Evolutionary conservation across 2,113 vertebrate species (phyloP).

Genomic region (Himantopus leucocephalus): DNA sequence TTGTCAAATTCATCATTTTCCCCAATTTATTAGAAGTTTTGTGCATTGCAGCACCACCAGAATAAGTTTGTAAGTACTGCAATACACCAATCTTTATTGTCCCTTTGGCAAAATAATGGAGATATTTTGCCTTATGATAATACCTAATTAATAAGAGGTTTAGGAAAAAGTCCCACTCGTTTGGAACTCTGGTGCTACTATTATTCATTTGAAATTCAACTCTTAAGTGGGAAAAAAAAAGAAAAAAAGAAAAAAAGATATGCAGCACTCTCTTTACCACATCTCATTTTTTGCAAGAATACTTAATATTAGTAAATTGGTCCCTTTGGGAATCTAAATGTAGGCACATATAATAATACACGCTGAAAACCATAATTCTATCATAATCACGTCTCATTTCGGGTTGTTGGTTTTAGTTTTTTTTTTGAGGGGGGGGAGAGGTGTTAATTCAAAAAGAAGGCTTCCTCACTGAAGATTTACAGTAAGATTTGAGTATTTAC

Average conservation of each 20-base stretch:
- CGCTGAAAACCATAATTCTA: conserved; percentile 72
- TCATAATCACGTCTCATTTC: conserved; percentile 74
- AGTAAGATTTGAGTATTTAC: conserved; percentile 66
- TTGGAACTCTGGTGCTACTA: conserved; percentile 48
- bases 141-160: conserved; percentile 64
- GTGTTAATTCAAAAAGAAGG: conserved; percentile 58
- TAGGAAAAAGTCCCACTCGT: conserved; percentile 48
- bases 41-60: conserved; percentile 44
- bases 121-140: conserved; percentile 62
- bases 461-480: conserved; percentile 53
- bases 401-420: not conserved
- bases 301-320: conserved; percentile 80
- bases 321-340: conserved; percentile 80
- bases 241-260: not conserved
- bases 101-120: conserved; percentile 50
- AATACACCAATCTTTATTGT: conserved; percentile 57
- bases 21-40: conserved; percentile 62
- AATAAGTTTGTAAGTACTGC: conserved; percentile 31
- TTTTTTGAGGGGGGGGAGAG: not conserved
- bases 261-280: conserved; percentile 29
- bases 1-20: conserved; percentile 61
- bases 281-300: conserved; percentile 65
- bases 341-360: conserved; percentile 65
- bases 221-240: not conserved
- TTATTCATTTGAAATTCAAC: conserved; percentile 71